These are phyloP conservation scores for Rhinogobio ventralis DNA, from an alignment of 2,797 vertebrate species.

Conservation along the genomic window DNA sequence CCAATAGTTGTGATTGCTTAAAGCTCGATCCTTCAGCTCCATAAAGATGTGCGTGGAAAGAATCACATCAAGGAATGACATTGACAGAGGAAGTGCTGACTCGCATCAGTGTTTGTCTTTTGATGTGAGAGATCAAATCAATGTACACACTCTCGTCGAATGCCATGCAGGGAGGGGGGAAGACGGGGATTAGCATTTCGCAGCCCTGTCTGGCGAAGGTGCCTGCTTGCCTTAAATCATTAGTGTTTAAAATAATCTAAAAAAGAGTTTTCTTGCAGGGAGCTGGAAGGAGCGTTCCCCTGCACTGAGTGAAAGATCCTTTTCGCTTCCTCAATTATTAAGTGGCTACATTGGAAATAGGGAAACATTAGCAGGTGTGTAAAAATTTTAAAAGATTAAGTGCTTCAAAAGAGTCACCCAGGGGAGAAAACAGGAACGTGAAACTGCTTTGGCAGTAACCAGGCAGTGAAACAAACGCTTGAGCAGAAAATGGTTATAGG, in stretches of 20 bases:
- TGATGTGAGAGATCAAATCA: slow-evolving; percentile 99
- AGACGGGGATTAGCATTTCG: slow-evolving; percentile 93
- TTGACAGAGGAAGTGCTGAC: slow-evolving; percentile 99
- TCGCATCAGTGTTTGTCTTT: slow-evolving; percentile 99
- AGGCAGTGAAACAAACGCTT: slow-evolving; percentile 43
- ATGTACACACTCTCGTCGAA: slow-evolving; percentile 93
- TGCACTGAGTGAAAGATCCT: slow-evolving; percentile 50
- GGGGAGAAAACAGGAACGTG: slow-evolving; percentile 44
- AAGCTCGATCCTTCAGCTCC: slow-evolving; percentile 87
- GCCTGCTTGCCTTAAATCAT: slow-evolving; percentile 79
- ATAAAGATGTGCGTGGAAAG: slow-evolving; percentile 91
- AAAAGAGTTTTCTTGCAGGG: slow-evolving; percentile 41
- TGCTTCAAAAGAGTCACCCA: slow-evolving; percentile 59
- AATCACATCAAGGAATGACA: slow-evolving; percentile 98
- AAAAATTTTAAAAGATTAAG: slow-evolving; percentile 58
- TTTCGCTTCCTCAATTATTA: slow-evolving; percentile 53
- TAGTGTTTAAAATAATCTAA: slow-evolving; percentile 79
- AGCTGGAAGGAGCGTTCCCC: slow-evolving; percentile 41
- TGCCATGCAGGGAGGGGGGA: slow-evolving; percentile 77
- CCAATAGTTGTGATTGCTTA: slow-evolving; percentile 98
- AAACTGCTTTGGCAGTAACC: slow-evolving; percentile 51
- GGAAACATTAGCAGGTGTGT: slow-evolving; percentile 61
- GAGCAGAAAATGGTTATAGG: slow-evolving; percentile 48
- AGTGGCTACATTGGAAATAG: slow-evolving; percentile 50
- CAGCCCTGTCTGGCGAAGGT: slow-evolving; percentile 76